These are phyloP conservation scores for Thermophis baileyi DNA, from an alignment of 2,113 vertebrate genomes.

Conservation along the genomic window DNA sequence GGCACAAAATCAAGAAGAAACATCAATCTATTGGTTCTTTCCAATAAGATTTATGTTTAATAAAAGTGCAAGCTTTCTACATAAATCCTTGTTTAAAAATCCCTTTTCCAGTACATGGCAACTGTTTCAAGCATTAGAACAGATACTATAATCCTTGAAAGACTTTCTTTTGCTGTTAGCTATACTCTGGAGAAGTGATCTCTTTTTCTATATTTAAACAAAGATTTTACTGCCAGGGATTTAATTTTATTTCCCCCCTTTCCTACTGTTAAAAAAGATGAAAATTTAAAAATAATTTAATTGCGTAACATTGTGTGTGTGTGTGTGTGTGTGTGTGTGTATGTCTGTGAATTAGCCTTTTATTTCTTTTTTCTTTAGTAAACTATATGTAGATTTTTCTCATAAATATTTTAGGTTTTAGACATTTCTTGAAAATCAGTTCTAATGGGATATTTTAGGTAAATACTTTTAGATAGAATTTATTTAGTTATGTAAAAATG, in stretches of 20 bases:
- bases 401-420: neutral
- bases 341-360: neutral
- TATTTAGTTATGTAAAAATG: neutral
- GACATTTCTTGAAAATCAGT: neutral
- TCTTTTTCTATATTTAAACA: neutral
- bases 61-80: neutral
- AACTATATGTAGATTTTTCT: neutral
- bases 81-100: neutral
- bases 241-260: neutral
- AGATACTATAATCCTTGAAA: neutral
- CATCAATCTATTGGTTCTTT: neutral
- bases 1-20: neutral
- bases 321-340: neutral
- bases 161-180: neutral
- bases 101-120: neutral
- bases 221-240: neutral
- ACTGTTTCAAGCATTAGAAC: neutral
- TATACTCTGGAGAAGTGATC: neutral
- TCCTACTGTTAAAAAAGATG: neutral
- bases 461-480: neutral
- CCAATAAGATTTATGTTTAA: neutral
- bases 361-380: neutral
- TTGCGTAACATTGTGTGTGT: neutral
- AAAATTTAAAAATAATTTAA: neutral
- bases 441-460: neutral